Evolutionary conservation across 1,140 invertebrate genomes (phyloP), one percentile per base, ranked within the genome.

Genomic region (Bombus affinis): DNA sequence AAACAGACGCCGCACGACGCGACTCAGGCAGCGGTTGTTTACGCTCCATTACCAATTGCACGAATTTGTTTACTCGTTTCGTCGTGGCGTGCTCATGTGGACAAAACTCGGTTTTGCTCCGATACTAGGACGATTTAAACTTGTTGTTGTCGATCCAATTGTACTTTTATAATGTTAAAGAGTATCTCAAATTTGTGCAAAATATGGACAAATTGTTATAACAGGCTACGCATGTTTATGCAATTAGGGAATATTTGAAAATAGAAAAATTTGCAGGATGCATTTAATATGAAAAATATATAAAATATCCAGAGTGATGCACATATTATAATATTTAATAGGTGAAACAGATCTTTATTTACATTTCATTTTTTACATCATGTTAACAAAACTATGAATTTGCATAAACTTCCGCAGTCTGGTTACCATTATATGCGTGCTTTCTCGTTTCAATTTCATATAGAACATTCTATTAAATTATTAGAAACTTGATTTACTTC

Each of bases 51-150:
- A 32, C 53, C 53, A 71, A 72, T 85, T 80, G 53, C 68, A 44
- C 4, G 76, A 85, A 72, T 80, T 80, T 85, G 76, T 85, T 85
- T 85, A 85, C 83, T 53, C 42, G 15, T 32, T 37, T 3, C 12
- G 10, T 8, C 22, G 39, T 39, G 1, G 28, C 28, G 37, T n/a
- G 35, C 39, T 15, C 4, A 12, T 22, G 47, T 53, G 18, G 47
- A 53, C 47, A 53, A 53, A 53, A 53, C 18, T 53, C 47, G 47
- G 47, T 53, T 53, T 8, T n/a, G 28, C 59, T n/a, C 28, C 28
- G 28, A n/a, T 62, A 22, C 5, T 53, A 53, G 18, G 6, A 22
- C 47, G 6, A 53, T 53, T 53, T 53, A 53, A 53, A 18, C 18
- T 53, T 22, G 1, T n/a, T 3, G 13, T 62, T 62, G 9, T 62